Evolutionary conservation across 2,797 vertebrate species (phyloP).

Genomic region (Enoplosus armatus): DNA sequence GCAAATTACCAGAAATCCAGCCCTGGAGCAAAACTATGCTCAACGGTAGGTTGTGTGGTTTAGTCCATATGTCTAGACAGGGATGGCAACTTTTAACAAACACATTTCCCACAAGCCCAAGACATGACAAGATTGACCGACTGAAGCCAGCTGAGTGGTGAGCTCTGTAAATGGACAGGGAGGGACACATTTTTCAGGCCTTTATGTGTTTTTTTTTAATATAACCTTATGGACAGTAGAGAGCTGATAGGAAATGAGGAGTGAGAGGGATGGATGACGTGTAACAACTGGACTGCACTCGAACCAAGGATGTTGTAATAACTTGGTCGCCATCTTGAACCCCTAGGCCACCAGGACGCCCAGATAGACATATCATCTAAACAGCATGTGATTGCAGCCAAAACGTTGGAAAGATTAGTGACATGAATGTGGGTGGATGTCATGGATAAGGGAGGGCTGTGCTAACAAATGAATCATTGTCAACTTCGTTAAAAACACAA

Average conservation of each 20-base stretch:
- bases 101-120: not conserved
- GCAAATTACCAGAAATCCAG: conserved; percentile 11
- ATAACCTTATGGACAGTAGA: not conserved
- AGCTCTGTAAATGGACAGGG: not conserved
- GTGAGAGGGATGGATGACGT: not conserved
- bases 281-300: not conserved
- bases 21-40: not conserved
- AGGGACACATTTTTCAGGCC: not conserved
- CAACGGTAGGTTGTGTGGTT: not conserved
- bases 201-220: not conserved
- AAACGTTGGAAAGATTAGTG: not conserved
- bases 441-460: not conserved
- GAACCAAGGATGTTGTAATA: not conserved
- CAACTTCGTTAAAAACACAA: not conserved
- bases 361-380: not conserved
- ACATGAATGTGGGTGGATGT: not conserved
- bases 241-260: not conserved
- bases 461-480: not conserved
- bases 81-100: not conserved
- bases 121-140: too few relatives aligned
- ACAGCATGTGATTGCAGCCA: not conserved
- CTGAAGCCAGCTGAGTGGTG: not conserved
- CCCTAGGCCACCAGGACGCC: not conserved
- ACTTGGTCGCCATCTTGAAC: not conserved
- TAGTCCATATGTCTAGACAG: conserved; percentile 1